phyloP scores from a whole-genome alignment of 2,888 invertebrate species.

The Euphydryas editha region DNA sequence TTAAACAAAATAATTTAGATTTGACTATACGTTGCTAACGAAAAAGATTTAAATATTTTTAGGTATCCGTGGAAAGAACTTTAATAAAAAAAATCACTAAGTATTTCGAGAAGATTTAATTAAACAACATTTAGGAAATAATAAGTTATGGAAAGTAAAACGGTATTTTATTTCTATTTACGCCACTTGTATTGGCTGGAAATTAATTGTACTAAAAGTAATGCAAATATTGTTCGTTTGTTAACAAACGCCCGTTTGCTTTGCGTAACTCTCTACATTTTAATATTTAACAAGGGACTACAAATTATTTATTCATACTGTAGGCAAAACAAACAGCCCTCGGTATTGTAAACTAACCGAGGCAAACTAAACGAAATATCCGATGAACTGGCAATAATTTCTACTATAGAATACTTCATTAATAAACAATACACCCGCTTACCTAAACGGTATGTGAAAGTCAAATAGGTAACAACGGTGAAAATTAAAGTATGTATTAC shows the following conservation, averaged over 20 bases:
- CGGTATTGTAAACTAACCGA: conserved; percentile 65
- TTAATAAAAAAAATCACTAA: no score
- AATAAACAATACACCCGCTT: conserved; percentile 36
- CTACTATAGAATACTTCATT: conserved; percentile 51
- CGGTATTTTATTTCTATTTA: neutral
- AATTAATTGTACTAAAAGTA: neutral
- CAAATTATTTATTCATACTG: conserved; percentile 76
- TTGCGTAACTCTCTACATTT: conserved; percentile 33
- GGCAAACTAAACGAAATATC: conserved; percentile 73
- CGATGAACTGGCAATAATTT: conserved; percentile 66
- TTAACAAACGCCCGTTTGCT: conserved; percentile 28
- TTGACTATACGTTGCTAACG: no score
- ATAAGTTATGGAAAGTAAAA: neutral
- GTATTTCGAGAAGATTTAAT: no score
- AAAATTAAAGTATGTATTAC: conserved; percentile 16
- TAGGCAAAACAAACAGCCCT: conserved; percentile 59
- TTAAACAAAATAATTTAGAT: no score
- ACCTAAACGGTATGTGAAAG: conserved; percentile 21
- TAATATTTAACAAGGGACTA: conserved; percentile 55
- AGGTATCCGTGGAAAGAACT: no score
- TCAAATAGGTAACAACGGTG: conserved; percentile 25
- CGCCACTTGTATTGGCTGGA: neutral
- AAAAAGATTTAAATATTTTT: no score
- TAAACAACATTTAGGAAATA: no score
- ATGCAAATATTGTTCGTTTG: neutral